Percentiles rank a stretch among this genome's conserved stretches.
Evolutionary conservation across 2,888 invertebrate species (phyloP).

Genomic region (Sisyra nigra): DNA sequence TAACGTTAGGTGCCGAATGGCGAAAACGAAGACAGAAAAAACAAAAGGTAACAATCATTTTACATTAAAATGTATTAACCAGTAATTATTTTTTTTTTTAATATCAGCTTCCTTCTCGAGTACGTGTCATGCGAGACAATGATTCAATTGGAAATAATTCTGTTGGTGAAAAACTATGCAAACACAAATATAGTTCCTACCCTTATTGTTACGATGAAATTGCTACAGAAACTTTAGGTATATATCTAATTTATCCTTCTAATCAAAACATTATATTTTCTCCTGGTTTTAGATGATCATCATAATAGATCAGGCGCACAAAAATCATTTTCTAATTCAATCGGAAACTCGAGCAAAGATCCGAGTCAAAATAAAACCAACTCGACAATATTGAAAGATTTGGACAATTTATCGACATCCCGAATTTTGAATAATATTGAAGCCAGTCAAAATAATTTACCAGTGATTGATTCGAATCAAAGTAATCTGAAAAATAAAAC

Average conservation of each 20-base stretch:
- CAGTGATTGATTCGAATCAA: neutral
- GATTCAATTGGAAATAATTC: slow-evolving; percentile 32
- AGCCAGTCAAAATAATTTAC: slow-evolving; percentile 8
- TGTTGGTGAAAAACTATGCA: slow-evolving; percentile 51
- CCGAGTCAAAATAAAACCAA: slow-evolving; percentile 20
- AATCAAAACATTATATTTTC: neutral
- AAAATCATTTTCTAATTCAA: neutral
- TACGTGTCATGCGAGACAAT: slow-evolving; percentile 57
- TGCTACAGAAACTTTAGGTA: slow-evolving; percentile 48
- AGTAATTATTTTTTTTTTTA: slow-evolving; percentile 16
- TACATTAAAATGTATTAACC: slow-evolving; percentile 13
- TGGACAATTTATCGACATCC: slow-evolving; percentile 9
- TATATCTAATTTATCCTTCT: neutral
- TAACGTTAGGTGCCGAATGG: slow-evolving; percentile 69
- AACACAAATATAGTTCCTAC: slow-evolving; percentile 78
- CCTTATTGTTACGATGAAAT: slow-evolving; percentile 80
- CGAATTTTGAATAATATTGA: slow-evolving; percentile 2
- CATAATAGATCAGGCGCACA: slow-evolving; percentile 16
- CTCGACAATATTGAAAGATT: slow-evolving; percentile 19
- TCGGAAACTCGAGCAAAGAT: slow-evolving; percentile 14
- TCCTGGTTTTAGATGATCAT: slow-evolving; percentile 20
- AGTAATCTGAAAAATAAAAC: neutral
- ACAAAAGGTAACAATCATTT: slow-evolving; percentile 34
- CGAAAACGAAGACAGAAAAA: slow-evolving; percentile 55
- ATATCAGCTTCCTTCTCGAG: slow-evolving; percentile 41